These are phyloP conservation scores for Cheilosia pagana DNA, from an alignment of 2,888 invertebrate species.

Conservation along the genomic window DNA sequence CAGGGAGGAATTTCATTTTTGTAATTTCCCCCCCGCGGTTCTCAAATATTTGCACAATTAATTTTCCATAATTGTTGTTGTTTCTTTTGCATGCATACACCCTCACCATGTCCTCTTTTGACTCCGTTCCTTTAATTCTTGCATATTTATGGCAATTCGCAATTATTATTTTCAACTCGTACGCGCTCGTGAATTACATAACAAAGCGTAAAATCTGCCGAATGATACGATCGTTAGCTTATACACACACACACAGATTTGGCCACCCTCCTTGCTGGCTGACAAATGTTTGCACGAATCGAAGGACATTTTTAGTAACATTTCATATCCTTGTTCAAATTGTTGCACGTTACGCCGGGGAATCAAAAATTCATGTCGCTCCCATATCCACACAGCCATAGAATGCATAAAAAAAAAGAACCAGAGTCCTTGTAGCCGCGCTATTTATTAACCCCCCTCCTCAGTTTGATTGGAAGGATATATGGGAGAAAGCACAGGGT, in stretches of 20 bases:
- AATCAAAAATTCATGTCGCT: constrained; percentile 68
- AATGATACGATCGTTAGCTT: constrained; percentile 53
- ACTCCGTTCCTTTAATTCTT: constrained; percentile 52
- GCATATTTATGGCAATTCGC: constrained; percentile 71
- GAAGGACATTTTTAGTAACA: constrained; percentile 64
- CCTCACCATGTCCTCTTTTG: constrained; percentile 21
- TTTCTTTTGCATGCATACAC: background rate
- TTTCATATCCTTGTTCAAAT: constrained; percentile 54
- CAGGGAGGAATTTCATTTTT: constrained; percentile 27
- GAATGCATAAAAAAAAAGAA: background rate
- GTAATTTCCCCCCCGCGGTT: constrained; percentile 77
- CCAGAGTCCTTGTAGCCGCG: constrained; percentile 48
- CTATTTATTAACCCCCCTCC: constrained; percentile 49
- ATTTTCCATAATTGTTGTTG: constrained; percentile 74
- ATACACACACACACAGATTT: background rate
- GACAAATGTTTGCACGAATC: constrained; percentile 57
- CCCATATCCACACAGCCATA: constrained; percentile 16
- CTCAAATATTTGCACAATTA: constrained; percentile 79
- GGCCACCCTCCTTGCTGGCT: constrained; percentile 19
- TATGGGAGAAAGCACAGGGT: background rate
- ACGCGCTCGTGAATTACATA: constrained; percentile 57
- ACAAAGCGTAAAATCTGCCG: constrained; percentile 65
- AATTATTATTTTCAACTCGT: constrained; percentile 72
- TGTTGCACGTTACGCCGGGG: constrained; percentile 52
- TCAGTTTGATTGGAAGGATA: constrained; percentile 37